These are phyloP conservation scores for Listronotus oregonensis DNA, from an alignment of 1,140 invertebrate species.

Conservation along the genomic window DNA sequence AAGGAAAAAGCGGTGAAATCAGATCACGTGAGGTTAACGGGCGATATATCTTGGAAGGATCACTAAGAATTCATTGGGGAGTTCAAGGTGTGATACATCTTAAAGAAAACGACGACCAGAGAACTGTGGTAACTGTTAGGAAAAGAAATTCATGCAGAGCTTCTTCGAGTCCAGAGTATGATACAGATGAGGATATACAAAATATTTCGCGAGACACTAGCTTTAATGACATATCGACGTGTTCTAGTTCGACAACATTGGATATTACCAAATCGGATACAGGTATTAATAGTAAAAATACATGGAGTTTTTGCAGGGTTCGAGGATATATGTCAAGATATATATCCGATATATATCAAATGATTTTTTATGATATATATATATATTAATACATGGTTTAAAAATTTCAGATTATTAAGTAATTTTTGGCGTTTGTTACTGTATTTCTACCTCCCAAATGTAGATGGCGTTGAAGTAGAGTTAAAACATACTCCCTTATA, in stretches of 20 bases:
- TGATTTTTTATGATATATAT: too few species aligned
- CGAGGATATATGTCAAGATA: too few species aligned
- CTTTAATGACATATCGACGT: conserved; percentile 50
- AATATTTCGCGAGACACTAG: conserved; percentile 53
- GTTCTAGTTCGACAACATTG: conserved; percentile 40
- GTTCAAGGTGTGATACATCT: conserved; percentile 82
- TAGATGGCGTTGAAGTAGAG: too few species aligned
- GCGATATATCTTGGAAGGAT: conserved; percentile 77
- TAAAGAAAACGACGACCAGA: conserved; percentile 85
- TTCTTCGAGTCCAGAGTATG: conserved; percentile 48
- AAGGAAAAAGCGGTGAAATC: conserved; percentile 77
- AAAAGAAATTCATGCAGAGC: conserved; percentile 71
- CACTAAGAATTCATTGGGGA: conserved; percentile 83
- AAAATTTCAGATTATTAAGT: too few species aligned
- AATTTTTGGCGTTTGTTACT: too few species aligned
- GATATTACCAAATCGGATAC: conserved; percentile 40
- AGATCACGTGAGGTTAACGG: conserved; percentile 79
- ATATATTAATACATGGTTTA: too few species aligned
- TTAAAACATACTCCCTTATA: too few species aligned
- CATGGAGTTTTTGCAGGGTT: too few species aligned
- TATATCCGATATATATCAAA: too few species aligned
- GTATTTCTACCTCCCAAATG: too few species aligned
- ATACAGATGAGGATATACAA: conserved; percentile 52
- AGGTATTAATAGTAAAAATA: not conserved
- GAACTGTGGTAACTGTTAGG: conserved; percentile 72